Conservation (phyloP, 2,797 vertebrate species). For the Chaetophractus vellerosus region DNA sequence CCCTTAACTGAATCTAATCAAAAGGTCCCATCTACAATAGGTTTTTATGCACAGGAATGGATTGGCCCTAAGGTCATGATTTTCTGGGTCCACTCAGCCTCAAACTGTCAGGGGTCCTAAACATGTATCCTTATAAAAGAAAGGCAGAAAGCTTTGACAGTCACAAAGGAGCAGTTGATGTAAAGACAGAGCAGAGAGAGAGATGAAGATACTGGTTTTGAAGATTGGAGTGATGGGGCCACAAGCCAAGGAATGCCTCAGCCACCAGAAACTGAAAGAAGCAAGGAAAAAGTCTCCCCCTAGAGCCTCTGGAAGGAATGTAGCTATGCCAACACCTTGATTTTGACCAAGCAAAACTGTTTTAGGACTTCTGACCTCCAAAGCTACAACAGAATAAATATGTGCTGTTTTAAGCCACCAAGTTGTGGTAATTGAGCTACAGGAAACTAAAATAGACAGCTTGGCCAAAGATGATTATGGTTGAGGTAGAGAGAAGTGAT, state of each 20-base stretch:
- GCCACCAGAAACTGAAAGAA: background rate
- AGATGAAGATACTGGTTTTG: background rate
- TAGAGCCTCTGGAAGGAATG: background rate
- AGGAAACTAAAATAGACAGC: background rate
- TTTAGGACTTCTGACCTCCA: background rate
- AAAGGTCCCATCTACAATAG: no score
- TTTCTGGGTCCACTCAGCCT: no score
- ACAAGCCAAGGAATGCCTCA: conserved; percentile 15
- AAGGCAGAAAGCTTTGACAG: background rate
- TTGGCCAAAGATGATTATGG: background rate
- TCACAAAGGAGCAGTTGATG: background rate
- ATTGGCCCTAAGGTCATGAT: no score
- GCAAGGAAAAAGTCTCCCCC: background rate
- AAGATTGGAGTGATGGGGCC: background rate
- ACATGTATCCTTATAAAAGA: background rate
- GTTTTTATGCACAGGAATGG: no score
- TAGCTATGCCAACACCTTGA: background rate
- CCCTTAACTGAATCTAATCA: no score
- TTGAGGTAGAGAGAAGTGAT: background rate
- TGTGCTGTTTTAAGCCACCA: background rate
- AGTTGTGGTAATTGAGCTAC: background rate
- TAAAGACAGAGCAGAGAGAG: background rate
- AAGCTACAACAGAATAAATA: background rate
- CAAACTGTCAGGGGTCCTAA: background rate
- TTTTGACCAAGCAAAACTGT: background rate